phyloP scores from a whole-genome alignment of 2,797 vertebrate genomes.

The Protonibea diacanthus region DNA sequence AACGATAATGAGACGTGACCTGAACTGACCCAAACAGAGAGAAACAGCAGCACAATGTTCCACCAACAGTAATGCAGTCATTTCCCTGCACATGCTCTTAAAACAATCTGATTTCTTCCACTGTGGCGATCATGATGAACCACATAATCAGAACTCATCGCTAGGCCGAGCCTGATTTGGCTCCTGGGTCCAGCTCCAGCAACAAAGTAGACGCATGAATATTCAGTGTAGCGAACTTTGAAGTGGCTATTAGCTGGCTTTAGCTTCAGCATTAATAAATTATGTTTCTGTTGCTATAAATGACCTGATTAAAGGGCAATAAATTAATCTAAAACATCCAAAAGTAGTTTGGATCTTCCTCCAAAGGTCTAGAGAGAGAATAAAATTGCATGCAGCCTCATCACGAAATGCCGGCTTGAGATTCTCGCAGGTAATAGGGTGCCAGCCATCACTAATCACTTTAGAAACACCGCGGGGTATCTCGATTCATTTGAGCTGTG shows the following conservation, averaged over 20 bases:
- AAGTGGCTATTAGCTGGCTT: not conserved
- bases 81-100: too few species aligned
- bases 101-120: too few species aligned
- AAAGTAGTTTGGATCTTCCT: not conserved
- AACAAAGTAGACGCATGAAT: not conserved
- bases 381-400: conserved; percentile 5
- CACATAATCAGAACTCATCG: not conserved
- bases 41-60: not conserved
- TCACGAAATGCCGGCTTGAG: conserved; percentile 19
- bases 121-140: too few species aligned
- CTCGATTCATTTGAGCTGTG: conserved; percentile 57
- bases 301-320: not conserved
- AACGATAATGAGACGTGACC: too few species aligned
- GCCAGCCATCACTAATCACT: conserved; percentile 63
- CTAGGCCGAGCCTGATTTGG: too few species aligned
- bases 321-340: not conserved
- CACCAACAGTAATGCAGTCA: too few species aligned
- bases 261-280: not conserved
- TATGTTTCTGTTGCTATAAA: not conserved
- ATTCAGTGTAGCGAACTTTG: not conserved
- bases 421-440: conserved; percentile 41
- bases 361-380: conserved; percentile 4
- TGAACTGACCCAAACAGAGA: not conserved
- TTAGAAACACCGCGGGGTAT: conserved; percentile 59
- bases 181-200: not conserved